phyloP scores from a whole-genome alignment of 2,888 invertebrate species.

The Drosophila cyrtoloma region DNA sequence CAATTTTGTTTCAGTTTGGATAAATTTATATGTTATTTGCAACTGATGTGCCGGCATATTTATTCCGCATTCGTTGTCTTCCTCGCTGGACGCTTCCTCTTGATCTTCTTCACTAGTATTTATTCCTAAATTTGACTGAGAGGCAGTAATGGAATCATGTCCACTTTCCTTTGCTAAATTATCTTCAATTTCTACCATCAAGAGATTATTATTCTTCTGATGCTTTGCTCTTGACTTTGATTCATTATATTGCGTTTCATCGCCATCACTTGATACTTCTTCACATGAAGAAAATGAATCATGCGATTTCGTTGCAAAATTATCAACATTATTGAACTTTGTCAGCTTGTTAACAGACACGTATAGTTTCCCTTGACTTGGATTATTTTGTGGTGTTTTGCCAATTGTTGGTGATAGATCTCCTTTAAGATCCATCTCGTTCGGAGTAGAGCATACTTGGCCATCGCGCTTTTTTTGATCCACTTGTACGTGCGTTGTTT shows the following conservation, averaged over 20 bases:
- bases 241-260: conserved; percentile 64
- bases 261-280: conserved; percentile 79
- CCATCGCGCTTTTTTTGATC: conserved; percentile 45
- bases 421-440: conserved; percentile 8
- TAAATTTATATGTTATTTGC: conserved; percentile 92
- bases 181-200: conserved; percentile 27
- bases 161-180: conserved; percentile 53
- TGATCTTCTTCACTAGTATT: conserved; percentile 65
- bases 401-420: conserved; percentile 24
- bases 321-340: conserved; percentile 26
- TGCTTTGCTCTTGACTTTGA: conserved; percentile 31
- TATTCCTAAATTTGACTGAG: conserved; percentile 35
- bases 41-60: conserved; percentile 89
- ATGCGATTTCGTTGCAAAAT: conserved; percentile 54
- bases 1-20: conserved; percentile 93
- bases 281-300: conserved; percentile 82
- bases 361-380: conserved; percentile 41
- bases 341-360: conserved; percentile 37
- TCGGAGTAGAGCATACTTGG: conserved; percentile 4
- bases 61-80: conserved; percentile 67
- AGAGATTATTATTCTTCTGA: conserved; percentile 35
- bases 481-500: conserved; percentile 26
- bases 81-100: conserved; percentile 62
- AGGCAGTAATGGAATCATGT: conserved; percentile 35
- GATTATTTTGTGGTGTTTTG: conserved; percentile 26